Conservation (phyloP, 2,113 vertebrate species). For the Cololabis saira region DNA sequence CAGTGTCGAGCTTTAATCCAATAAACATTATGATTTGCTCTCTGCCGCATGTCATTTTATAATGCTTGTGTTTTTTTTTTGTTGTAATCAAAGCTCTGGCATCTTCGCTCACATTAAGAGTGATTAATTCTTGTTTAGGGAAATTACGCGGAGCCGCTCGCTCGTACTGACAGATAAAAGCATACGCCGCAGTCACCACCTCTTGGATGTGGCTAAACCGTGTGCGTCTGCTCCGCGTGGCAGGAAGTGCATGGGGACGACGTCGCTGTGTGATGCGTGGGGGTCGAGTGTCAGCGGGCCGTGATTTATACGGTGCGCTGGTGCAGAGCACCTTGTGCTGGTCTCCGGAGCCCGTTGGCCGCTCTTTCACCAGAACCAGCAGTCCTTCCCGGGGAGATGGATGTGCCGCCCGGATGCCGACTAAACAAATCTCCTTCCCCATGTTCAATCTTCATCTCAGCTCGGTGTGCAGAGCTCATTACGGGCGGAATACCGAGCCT, state of each 20-base stretch:
- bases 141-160: slow-evolving; percentile 53
- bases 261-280: slow-evolving; percentile 29
- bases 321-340: slow-evolving; percentile 50
- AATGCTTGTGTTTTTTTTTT: slow-evolving; percentile 63
- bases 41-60: slow-evolving; percentile 67
- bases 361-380: slow-evolving; percentile 59
- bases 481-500: slow-evolving; percentile 24
- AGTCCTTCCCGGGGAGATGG: slow-evolving; percentile 64
- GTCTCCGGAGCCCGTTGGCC: slow-evolving; percentile 63
- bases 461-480: slow-evolving; percentile 45
- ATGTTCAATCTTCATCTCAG: slow-evolving; percentile 59
- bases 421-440: slow-evolving; percentile 56
- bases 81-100: slow-evolving; percentile 55
- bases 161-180: slow-evolving; percentile 33
- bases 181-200: slow-evolving; percentile 3
- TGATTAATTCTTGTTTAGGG: slow-evolving; percentile 65
- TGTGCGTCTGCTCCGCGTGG: too few relatives aligned
- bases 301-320: slow-evolving; percentile 70
- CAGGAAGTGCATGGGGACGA: not conserved
- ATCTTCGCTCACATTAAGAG: slow-evolving; percentile 54
- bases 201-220: not conserved
- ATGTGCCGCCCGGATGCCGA: slow-evolving; percentile 49
- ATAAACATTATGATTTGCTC: slow-evolving; percentile 73
- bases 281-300: slow-evolving; percentile 35
- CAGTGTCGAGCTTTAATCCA: slow-evolving; percentile 78